phyloP scores from a whole-genome alignment of 2,797 vertebrate genomes.

The Sibirionetta formosa region DNA sequence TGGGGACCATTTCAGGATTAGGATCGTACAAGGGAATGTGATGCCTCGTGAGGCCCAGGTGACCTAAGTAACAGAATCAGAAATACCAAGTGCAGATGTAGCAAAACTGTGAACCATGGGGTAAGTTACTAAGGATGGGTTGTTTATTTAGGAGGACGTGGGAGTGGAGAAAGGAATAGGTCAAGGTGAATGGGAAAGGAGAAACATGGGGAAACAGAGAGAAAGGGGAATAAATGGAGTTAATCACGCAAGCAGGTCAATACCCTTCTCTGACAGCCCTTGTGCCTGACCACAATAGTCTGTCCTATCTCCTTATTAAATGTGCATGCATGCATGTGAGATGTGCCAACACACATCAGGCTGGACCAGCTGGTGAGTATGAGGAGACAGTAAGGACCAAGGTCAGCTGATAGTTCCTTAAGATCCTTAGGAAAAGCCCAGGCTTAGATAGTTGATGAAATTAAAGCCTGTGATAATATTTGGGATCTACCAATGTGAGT shows the following conservation, averaged over 20 bases:
- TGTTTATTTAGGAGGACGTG: not conserved
- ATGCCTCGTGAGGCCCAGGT: fast-evolving
- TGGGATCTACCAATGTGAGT: not conserved
- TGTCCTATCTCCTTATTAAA: not conserved
- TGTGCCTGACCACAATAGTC: not conserved
- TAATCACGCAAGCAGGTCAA: not conserved
- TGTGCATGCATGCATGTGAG: not conserved
- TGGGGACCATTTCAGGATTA: not conserved
- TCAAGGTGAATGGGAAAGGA: not conserved
- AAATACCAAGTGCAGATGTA: not conserved
- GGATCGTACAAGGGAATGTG: not conserved
- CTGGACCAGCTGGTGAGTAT: not conserved
- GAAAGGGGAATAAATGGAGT: not conserved
- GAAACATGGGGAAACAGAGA: not conserved
- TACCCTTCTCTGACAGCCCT: not conserved
- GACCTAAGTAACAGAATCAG: not conserved
- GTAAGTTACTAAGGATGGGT: not conserved
- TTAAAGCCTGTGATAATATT: not conserved
- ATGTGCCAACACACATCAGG: not conserved
- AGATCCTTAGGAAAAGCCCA: not conserved
- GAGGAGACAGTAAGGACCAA: not conserved
- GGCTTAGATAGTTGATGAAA: not conserved
- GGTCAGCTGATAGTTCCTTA: not conserved
- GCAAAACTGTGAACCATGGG: not conserved
- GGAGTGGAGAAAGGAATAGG: not conserved